A percentile compares a stretch with the other conserved stretches of the same genome.
phyloP scores from a whole-genome alignment of 1,140 invertebrate genomes.

The Zelostemma sp. region DNA sequence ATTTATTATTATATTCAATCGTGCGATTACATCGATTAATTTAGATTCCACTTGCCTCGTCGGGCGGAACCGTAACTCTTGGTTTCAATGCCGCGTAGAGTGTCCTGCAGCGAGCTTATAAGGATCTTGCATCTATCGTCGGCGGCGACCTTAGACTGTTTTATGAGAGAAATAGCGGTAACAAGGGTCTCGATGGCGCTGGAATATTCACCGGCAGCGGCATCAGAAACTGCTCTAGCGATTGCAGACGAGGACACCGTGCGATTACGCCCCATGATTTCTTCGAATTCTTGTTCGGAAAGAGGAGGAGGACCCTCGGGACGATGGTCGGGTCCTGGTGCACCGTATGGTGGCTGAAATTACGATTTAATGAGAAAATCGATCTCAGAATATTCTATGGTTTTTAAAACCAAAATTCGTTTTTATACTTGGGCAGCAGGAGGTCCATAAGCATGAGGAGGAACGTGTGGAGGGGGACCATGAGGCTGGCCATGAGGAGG shows the following conservation, averaged over 20 bases:
- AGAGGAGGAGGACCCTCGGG: constrained; percentile 77
- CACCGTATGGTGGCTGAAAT: constrained; percentile 68
- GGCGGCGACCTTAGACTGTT: constrained; percentile 95
- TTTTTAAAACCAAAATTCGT: too few species aligned
- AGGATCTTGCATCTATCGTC: constrained; percentile 99
- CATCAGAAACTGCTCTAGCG: constrained; percentile 96
- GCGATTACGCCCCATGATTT: constrained; percentile 96
- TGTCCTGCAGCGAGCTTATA: constrained; percentile 97
- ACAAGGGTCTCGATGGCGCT: constrained; percentile 98
- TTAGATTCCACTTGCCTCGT: constrained; percentile 63
- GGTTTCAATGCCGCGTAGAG: constrained; percentile 95
- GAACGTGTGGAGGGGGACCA: constrained; percentile 70
- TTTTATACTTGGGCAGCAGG: constrained; percentile 59
- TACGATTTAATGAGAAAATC: not conserved
- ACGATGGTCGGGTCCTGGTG: constrained; percentile 72
- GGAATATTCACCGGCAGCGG: constrained; percentile 95
- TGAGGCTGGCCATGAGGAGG: constrained; percentile 75
- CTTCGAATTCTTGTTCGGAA: constrained; percentile 96
- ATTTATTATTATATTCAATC: too few species aligned
- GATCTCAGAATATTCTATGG: too few species aligned
- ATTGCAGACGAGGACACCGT: constrained; percentile 98
- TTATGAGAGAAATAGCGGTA: constrained; percentile 98
- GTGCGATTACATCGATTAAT: not conserved
- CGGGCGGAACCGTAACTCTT: constrained; percentile 90
- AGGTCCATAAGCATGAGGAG: constrained; percentile 74